Evolutionary conservation across 1,140 invertebrate genomes (phyloP).

Genomic region (Myzus persicae): DNA sequence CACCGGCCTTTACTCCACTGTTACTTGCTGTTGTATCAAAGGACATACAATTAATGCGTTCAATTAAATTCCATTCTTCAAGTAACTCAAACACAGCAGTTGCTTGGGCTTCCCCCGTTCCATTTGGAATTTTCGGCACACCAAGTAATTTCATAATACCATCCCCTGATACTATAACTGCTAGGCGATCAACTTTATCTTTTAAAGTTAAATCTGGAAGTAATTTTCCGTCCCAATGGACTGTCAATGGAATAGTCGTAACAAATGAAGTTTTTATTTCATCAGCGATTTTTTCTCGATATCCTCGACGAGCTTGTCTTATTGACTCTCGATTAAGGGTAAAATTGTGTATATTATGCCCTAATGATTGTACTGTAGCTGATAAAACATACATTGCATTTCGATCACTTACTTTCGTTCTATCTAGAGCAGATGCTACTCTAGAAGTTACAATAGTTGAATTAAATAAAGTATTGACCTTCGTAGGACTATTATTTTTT

Average conservation of each 20-base stretch:
- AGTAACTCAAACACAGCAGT: slow-evolving; percentile 19
- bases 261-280: neutral
- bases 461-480: too few species aligned
- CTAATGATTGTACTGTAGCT: slow-evolving; percentile 18
- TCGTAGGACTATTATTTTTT: too few species aligned
- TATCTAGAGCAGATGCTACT: slow-evolving; percentile 12
- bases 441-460: slow-evolving; percentile 2
- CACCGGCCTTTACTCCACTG: slow-evolving; percentile 62
- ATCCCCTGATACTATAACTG: slow-evolving; percentile 35
- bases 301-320: neutral
- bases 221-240: slow-evolving; percentile 62
- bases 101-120: slow-evolving; percentile 37
- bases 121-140: slow-evolving; percentile 43
- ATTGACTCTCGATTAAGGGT: slow-evolving; percentile 13
- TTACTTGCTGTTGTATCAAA: slow-evolving; percentile 64
- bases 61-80: slow-evolving; percentile 31
- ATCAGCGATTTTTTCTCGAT: slow-evolving; percentile 12
- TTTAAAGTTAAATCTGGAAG: slow-evolving; percentile 59
- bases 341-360: slow-evolving; percentile 26
- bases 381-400: slow-evolving; percentile 3
- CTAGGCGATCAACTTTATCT: slow-evolving; percentile 55
- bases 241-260: neutral
- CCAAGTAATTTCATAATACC: slow-evolving; percentile 33
- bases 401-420: neutral
- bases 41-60: too few species aligned